Percentiles rank a stretch among this genome's conserved stretches.
phyloP scores from a whole-genome alignment of 2,888 invertebrate genomes.

The Drosophila bunnanda region DNA sequence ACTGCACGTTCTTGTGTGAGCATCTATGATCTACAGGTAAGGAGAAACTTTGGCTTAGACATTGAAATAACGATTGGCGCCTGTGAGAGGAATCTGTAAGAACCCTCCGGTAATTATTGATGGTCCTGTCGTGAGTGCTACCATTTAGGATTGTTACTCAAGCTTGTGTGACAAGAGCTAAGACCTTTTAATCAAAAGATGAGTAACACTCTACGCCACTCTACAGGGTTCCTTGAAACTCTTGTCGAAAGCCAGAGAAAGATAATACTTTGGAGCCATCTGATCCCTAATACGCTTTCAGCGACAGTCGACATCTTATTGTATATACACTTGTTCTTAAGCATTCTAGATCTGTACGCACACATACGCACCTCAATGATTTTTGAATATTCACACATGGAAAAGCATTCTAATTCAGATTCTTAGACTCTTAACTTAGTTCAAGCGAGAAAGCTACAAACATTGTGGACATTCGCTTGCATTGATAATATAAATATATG shows the following conservation, averaged over 20 bases:
- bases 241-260: too few relatives aligned
- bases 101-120: background rate
- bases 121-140: background rate
- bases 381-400: background rate
- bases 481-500: background rate
- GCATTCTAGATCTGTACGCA: too few relatives aligned
- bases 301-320: too few relatives aligned
- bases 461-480: background rate
- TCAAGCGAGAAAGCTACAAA: background rate
- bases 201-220: background rate
- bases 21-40: background rate
- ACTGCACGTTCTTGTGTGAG: background rate
- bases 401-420: background rate
- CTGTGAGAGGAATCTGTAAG: too few relatives aligned
- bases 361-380: too few relatives aligned
- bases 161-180: constrained; percentile 45
- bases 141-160: constrained; percentile 61
- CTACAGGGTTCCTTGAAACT: too few relatives aligned
- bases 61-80: background rate
- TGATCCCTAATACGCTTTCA: too few relatives aligned
- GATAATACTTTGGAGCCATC: too few relatives aligned
- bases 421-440: background rate
- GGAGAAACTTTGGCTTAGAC: background rate
- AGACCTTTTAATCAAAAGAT: background rate
- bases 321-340: too few relatives aligned